These are phyloP conservation scores for Corythornis madagascariensis DNA, from an alignment of 2,113 vertebrate genomes.

Conservation along the genomic window DNA sequence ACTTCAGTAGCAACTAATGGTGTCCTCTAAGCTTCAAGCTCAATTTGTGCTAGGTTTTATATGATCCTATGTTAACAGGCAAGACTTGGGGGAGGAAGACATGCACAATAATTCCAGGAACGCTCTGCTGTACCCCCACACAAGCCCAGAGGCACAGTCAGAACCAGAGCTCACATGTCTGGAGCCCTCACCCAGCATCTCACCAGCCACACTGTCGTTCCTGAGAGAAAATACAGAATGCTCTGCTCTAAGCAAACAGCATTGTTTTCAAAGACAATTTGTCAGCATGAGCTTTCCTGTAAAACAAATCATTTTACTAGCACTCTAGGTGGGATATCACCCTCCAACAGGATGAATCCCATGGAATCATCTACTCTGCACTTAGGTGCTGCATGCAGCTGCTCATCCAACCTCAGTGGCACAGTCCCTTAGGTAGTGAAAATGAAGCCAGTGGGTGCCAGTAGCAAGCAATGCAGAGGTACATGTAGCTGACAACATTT, in stretches of 20 bases:
- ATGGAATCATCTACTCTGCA: not conserved
- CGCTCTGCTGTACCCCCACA: not conserved
- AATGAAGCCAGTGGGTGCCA: too few species aligned
- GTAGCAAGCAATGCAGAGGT: not conserved
- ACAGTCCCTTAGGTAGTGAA: not conserved
- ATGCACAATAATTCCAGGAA: not conserved
- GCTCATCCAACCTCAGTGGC: not conserved
- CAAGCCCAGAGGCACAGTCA: not conserved
- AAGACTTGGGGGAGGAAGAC: not conserved
- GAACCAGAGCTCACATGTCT: not conserved
- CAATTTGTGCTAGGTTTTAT: conserved; percentile 12
- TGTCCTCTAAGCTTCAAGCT: not conserved
- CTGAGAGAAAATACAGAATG: not conserved
- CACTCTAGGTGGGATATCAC: conserved; percentile 6
- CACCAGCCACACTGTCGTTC: not conserved
- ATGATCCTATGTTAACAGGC: not conserved
- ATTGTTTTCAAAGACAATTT: conserved; percentile 59
- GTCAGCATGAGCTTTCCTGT: conserved; percentile 28
- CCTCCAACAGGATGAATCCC: not conserved
- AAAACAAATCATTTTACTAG: conserved; percentile 53
- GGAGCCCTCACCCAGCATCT: not conserved
- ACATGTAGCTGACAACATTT: not conserved
- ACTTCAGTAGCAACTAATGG: conserved; percentile 43
- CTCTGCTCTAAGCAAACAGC: conserved; percentile 24
- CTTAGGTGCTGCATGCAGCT: not conserved